Conservation (phyloP, 2,113 vertebrate genomes). For the Mustela lutreola region DNA sequence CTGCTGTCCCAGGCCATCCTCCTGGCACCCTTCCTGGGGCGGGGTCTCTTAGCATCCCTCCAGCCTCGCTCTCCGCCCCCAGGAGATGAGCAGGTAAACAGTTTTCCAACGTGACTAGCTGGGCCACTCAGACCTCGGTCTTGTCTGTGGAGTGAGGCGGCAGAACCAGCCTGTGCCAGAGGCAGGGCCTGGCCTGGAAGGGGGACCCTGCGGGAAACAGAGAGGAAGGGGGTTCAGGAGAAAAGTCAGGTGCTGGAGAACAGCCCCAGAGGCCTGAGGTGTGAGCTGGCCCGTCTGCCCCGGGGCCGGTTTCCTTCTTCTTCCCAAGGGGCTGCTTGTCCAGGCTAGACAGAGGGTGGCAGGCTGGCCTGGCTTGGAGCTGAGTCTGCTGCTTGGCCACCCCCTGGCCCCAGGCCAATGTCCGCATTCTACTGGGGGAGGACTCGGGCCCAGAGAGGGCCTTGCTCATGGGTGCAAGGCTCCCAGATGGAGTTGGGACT, state of each 20-base stretch:
- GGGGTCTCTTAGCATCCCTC: not conserved
- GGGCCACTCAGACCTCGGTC: too few relatives aligned
- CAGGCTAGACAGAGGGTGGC: accelerated
- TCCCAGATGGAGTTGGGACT: not conserved
- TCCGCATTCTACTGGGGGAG: accelerated
- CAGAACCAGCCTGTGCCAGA: not conserved
- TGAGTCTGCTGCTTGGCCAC: accelerated
- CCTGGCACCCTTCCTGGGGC: accelerated
- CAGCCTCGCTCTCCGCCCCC: accelerated
- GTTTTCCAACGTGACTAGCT: not conserved
- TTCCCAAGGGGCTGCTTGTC: not conserved
- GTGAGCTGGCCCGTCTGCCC: not conserved
- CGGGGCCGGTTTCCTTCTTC: not conserved
- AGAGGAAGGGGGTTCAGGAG: accelerated
- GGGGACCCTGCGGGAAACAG: not conserved
- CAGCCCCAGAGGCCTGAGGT: accelerated
- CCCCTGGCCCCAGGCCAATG: not conserved
- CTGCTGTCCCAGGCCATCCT: not conserved
- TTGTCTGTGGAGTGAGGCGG: not conserved
- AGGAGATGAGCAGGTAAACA: accelerated
- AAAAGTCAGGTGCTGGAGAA: not conserved
- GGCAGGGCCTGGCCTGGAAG: not conserved
- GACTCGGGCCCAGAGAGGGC: not conserved
- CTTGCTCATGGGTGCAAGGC: accelerated
- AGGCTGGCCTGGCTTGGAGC: not conserved